Percentiles rank a stretch among this genome's conserved stretches.
phyloP scores from a whole-genome alignment of 2,113 vertebrate species.

The Loxodonta africana region DNA sequence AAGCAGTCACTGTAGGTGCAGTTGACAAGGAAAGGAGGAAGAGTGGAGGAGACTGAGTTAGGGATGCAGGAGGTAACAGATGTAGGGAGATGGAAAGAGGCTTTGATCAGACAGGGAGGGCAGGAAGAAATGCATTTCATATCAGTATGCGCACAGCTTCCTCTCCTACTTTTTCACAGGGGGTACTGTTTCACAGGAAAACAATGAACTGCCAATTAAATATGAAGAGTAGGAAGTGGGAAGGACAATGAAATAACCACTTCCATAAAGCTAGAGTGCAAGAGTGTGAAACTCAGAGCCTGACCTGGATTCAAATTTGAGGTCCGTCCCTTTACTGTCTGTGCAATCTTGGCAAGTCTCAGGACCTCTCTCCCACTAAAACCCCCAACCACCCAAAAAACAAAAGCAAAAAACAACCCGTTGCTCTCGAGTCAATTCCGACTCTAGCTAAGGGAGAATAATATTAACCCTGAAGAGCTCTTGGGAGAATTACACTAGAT shows the following conservation, averaged over 20 bases:
- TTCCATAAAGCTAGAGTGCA: background rate
- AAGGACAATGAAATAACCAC: background rate
- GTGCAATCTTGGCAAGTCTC: background rate
- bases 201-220: background rate
- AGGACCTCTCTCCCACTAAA: background rate
- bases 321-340: background rate
- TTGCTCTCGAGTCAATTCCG: no score
- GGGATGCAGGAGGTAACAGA: background rate
- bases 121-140: background rate
- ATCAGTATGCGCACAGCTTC: background rate
- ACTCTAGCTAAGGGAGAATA: no score
- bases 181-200: background rate
- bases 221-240: background rate
- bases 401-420: no score
- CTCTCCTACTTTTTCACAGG: background rate
- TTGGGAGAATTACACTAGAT: background rate
- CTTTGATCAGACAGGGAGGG: background rate
- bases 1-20: background rate
- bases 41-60: background rate
- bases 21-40: background rate
- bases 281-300: background rate
- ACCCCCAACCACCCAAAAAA: no score
- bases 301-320: background rate
- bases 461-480: background rate
- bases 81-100: rapidly evolving